Conservation (phyloP, 2,797 vertebrate genomes). For the Helostoma temminkii region DNA sequence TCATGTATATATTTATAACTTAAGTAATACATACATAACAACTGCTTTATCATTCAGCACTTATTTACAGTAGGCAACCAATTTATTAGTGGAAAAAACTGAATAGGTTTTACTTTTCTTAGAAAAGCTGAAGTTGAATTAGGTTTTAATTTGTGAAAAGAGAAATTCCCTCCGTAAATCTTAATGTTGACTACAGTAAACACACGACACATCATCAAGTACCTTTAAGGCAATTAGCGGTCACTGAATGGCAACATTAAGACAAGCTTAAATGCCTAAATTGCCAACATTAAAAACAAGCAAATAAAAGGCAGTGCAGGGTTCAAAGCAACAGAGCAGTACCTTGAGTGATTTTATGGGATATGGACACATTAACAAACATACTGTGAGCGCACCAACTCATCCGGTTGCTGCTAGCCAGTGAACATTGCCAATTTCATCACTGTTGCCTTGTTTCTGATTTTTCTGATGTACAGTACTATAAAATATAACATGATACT, state of each 20-base stretch:
- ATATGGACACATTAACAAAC: slow-evolving; percentile 54
- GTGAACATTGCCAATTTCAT: slow-evolving; percentile 13
- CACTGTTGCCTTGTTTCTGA: slow-evolving; percentile 19
- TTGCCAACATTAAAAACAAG: slow-evolving; percentile 72
- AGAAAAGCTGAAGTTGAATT: not conserved
- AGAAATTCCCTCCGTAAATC: slow-evolving; percentile 14
- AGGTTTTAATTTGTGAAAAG: slow-evolving; percentile 19
- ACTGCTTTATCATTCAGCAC: not conserved
- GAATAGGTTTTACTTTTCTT: not conserved
- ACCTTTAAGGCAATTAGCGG: slow-evolving; percentile 65
- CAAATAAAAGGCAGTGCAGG: slow-evolving; percentile 63
- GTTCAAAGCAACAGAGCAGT: slow-evolving; percentile 53
- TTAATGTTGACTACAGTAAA: slow-evolving; percentile 39
- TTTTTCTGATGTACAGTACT: slow-evolving; percentile 9
- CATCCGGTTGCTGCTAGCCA: slow-evolving; percentile 18
- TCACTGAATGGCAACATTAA: slow-evolving; percentile 67
- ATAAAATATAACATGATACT: slow-evolving; percentile 11
- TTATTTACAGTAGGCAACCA: not conserved
- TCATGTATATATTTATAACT: no score
- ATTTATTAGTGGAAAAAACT: not conserved
- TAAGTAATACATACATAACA: no score
- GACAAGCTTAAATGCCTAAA: slow-evolving; percentile 73
- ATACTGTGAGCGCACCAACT: slow-evolving; percentile 41
- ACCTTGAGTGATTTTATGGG: slow-evolving; percentile 59
- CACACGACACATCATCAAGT: slow-evolving; percentile 51